Percentiles rank a stretch among this genome's conserved stretches.
phyloP scores from a whole-genome alignment of 2,797 vertebrate genomes.

The Labroides dimidiatus region DNA sequence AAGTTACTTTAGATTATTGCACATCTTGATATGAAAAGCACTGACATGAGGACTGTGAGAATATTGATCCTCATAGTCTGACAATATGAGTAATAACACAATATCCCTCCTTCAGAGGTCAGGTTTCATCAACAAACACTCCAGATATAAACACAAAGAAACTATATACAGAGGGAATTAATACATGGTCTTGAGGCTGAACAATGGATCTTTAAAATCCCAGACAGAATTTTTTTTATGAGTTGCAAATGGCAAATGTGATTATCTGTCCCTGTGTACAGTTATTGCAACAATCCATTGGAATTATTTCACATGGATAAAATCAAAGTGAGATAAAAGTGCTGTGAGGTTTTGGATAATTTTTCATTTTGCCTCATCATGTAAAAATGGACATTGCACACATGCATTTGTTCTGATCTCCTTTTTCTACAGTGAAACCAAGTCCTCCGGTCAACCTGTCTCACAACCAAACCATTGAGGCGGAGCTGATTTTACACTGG shows the following conservation, averaged over 20 bases:
- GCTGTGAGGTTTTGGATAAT: too few species aligned
- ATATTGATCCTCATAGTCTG: conserved; percentile 16
- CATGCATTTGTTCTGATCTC: neutral
- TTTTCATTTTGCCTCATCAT: too few species aligned
- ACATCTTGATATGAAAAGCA: conserved; percentile 13
- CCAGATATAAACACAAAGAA: neutral
- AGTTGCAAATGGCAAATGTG: neutral
- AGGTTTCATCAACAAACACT: neutral
- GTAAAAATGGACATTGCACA: neutral
- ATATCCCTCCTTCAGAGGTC: neutral
- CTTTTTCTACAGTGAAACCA: conserved; percentile 83
- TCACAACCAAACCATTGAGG: conserved; percentile 85
- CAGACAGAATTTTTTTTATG: neutral
- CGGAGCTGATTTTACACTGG: conserved; percentile 88
- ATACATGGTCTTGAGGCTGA: neutral
- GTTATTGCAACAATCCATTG: conserved; percentile 1
- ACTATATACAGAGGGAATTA: too few species aligned
- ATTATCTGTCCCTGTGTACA: neutral
- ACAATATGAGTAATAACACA: too few species aligned
- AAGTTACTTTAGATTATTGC: conserved; percentile 6
- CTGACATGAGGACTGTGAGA: neutral
- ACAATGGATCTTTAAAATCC: conserved; percentile 1
- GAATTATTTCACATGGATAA: neutral
- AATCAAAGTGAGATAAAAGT: conserved; percentile 17
- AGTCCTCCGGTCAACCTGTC: conserved; percentile 85